phyloP scores from a whole-genome alignment of 2,888 invertebrate genomes.

The Tyria jacobaeae region DNA sequence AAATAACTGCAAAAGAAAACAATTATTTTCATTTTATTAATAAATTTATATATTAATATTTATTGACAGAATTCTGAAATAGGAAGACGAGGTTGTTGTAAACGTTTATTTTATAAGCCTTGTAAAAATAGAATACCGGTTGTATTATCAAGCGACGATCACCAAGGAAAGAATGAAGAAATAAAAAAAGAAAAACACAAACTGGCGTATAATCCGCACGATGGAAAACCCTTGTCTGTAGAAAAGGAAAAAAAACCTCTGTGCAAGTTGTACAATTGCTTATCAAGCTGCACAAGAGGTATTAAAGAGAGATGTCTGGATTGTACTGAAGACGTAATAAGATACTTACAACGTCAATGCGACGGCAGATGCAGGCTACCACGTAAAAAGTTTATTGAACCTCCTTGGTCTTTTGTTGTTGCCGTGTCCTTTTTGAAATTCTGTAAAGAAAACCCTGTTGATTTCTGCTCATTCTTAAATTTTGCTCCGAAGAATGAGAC shows the following conservation, averaged over 20 bases:
- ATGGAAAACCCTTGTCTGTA: too few species aligned
- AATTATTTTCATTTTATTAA: too few species aligned
- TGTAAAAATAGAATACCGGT: background rate
- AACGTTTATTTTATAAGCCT: background rate
- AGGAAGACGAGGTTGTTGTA: background rate
- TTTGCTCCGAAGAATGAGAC: background rate
- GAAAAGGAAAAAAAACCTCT: background rate
- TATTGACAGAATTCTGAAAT: background rate
- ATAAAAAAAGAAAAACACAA: too few species aligned
- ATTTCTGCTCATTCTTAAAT: slow-evolving; percentile 4
- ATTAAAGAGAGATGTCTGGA: background rate
- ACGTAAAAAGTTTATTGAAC: background rate
- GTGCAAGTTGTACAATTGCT: background rate
- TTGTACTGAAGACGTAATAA: background rate
- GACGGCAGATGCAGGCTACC: background rate
- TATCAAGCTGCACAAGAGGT: background rate
- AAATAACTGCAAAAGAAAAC: too few species aligned
- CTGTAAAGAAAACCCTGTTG: background rate
- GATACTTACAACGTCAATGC: background rate
- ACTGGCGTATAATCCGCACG: too few species aligned
- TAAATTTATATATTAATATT: background rate
- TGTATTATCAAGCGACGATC: background rate
- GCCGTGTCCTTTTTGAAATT: slow-evolving; percentile 6
- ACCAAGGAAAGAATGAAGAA: too few species aligned
- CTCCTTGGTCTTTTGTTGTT: slow-evolving; percentile 4